Percentiles rank a stretch among this genome's conserved stretches.
These are phyloP conservation scores for Penaeus vannamei DNA, from an alignment of 1,140 invertebrate species.

Conservation along the genomic window DNA sequence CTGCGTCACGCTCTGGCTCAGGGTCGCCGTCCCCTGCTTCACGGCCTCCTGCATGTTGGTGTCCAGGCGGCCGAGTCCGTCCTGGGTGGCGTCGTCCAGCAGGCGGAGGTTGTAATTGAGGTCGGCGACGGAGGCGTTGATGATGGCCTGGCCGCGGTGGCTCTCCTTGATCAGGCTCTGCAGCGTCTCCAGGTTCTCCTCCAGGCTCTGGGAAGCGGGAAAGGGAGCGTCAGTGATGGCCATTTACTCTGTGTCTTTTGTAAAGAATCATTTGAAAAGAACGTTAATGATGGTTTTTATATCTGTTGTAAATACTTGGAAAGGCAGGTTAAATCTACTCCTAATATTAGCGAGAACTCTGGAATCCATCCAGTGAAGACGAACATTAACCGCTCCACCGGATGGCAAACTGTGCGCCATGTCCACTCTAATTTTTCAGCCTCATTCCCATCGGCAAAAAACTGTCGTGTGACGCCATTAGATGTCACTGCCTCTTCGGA, in stretches of 20 bases:
- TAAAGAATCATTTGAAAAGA: background rate
- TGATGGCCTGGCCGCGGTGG: constrained; percentile 36
- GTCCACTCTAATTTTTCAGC: too few species aligned
- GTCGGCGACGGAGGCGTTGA: constrained; percentile 55
- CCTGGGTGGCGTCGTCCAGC: constrained; percentile 43
- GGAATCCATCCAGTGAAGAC: too few species aligned
- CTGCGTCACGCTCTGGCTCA: constrained; percentile 17
- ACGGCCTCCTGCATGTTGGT: constrained; percentile 38
- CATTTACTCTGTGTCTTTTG: background rate
- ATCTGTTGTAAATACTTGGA: too few species aligned
- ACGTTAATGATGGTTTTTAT: background rate
- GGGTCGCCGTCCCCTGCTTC: constrained; percentile 12
- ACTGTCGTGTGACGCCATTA: too few species aligned
- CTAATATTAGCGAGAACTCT: too few species aligned
- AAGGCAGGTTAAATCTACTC: too few species aligned
- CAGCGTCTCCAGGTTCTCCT: constrained; percentile 53
- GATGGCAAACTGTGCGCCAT: too few species aligned
- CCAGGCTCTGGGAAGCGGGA: constrained; percentile 45
- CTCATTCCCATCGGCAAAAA: too few species aligned
- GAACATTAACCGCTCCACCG: too few species aligned
- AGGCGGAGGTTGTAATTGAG: constrained; percentile 35
- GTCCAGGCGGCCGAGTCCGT: constrained; percentile 45
- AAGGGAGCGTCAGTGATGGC: background rate
- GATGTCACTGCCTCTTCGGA: too few species aligned
- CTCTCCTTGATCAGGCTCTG: constrained; percentile 58